Percentiles rank a stretch among this genome's conserved stretches.
These are phyloP conservation scores for Trematocara macrostoma DNA, from an alignment of 2,113 vertebrate species.

Conservation along the genomic window DNA sequence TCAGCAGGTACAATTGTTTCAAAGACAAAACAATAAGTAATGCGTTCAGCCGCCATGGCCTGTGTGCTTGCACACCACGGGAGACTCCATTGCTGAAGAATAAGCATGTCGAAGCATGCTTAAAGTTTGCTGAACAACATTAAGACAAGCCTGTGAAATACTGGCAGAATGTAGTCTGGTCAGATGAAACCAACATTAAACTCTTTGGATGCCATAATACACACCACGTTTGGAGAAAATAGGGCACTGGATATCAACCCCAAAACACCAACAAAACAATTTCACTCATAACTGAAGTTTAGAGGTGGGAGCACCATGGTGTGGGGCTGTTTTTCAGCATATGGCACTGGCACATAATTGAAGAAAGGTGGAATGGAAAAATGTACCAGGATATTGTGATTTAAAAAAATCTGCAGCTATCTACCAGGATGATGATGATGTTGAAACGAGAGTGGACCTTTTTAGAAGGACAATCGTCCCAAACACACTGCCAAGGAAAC, in stretches of 20 bases:
- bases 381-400: background rate
- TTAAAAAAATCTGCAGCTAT: background rate
- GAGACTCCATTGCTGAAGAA: background rate
- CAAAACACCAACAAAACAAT: background rate
- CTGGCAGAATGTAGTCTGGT: background rate
- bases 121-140: background rate
- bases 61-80: fast-evolving
- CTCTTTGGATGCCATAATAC: background rate
- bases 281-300: background rate
- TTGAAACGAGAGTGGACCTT: background rate
- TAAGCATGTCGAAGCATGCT: background rate
- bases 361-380: background rate
- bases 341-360: background rate
- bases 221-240: background rate
- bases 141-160: background rate
- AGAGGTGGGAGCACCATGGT: background rate
- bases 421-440: background rate
- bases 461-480: background rate
- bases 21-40: background rate
- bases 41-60: background rate
- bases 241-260: background rate
- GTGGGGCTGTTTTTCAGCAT: background rate
- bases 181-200: background rate
- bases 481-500: background rate
- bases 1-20: background rate